Percentiles rank a stretch among this genome's conserved stretches.
Conservation (phyloP, 2,888 invertebrate species). For the Coelopa pilipes region DNA sequence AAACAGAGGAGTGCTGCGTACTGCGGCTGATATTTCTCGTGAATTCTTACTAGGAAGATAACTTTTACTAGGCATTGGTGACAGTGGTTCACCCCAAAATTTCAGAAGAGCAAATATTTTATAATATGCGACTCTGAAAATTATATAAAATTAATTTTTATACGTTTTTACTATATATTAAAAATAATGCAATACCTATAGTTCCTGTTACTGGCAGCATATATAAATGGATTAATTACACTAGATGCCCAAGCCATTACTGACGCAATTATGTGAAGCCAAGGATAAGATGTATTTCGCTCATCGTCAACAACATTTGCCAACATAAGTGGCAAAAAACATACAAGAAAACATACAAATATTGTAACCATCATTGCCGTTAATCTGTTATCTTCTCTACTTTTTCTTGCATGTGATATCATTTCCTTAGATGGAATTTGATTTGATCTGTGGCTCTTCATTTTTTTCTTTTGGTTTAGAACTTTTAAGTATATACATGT, state of each 20-base stretch:
- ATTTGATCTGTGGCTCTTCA: constrained; percentile 73
- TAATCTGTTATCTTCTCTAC: constrained; percentile 80
- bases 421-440: constrained; percentile 55
- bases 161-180: constrained; percentile 3
- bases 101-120: constrained; percentile 63
- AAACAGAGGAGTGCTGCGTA: constrained; percentile 63
- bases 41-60: constrained; percentile 64
- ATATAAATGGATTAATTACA: constrained; percentile 89
- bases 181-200: constrained; percentile 69
- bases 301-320: constrained; percentile 86
- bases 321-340: constrained; percentile 88
- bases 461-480: constrained; percentile 76
- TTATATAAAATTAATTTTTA: neutral
- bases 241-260: constrained; percentile 91
- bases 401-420: constrained; percentile 56
- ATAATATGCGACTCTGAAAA: constrained; percentile 62
- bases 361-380: constrained; percentile 89
- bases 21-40: constrained; percentile 59
- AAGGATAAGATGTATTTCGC: constrained; percentile 75
- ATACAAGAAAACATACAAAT: constrained; percentile 85
- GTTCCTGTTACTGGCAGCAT: constrained; percentile 88
- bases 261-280: constrained; percentile 84
- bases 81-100: constrained; percentile 66
- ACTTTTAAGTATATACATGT: constrained; percentile 87
- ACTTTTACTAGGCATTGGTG: constrained; percentile 65